phyloP scores from a whole-genome alignment of 2,888 invertebrate species.

The Sminthurinus aureus region DNA sequence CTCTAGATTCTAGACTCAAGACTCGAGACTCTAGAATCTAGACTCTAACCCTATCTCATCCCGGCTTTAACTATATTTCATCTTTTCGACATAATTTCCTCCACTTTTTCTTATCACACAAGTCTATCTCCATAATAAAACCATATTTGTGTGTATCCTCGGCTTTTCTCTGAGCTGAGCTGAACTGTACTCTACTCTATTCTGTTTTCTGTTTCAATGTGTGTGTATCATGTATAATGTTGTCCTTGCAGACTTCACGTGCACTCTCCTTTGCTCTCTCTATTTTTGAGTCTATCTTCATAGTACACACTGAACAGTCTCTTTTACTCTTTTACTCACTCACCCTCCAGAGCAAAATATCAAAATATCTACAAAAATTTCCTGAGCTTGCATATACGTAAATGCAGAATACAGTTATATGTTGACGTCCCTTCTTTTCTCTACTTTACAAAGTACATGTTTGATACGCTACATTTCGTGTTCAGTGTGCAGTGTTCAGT shows the following conservation, averaged over 20 bases:
- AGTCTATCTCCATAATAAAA: conserved; percentile 49
- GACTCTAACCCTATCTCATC: conserved; percentile 32
- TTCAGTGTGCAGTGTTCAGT: neutral
- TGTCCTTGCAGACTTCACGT: conserved; percentile 15
- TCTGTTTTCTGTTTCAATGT: too few relatives aligned
- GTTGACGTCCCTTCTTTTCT: too few relatives aligned
- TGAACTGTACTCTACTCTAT: too few relatives aligned
- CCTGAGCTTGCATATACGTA: neutral
- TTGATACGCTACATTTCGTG: too few relatives aligned
- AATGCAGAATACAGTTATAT: neutral
- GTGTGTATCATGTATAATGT: too few relatives aligned
- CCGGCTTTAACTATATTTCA: conserved; percentile 42
- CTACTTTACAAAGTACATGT: too few relatives aligned
- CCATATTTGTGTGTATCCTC: conserved; percentile 40
- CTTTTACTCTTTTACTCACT: too few relatives aligned
- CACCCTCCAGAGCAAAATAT: too few relatives aligned
- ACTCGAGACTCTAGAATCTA: too few relatives aligned
- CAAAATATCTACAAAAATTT: too few relatives aligned
- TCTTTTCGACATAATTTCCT: conserved; percentile 50
- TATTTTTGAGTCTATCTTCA: neutral
- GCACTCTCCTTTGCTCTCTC: conserved; percentile 20
- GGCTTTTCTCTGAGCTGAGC: neutral
- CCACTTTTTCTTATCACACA: conserved; percentile 43
- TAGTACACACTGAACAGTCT: neutral
- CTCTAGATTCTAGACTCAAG: neutral